These are phyloP conservation scores for Struthio camelus DNA, from an alignment of 2,113 vertebrate species.

Conservation along the genomic window DNA sequence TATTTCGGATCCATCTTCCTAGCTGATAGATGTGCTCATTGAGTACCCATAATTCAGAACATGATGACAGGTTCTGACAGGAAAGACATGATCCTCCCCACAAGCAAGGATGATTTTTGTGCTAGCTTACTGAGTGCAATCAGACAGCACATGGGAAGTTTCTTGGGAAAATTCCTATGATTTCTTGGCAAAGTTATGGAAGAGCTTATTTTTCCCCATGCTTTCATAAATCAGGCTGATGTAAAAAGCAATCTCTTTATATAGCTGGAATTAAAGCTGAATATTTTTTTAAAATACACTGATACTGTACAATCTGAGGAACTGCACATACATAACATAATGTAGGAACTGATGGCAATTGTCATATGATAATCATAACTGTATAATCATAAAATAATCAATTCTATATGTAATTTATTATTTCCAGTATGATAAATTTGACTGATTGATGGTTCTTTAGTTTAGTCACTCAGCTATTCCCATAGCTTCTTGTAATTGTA, in stretches of 20 bases:
- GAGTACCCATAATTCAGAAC: background rate
- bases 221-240: background rate
- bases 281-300: background rate
- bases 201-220: background rate
- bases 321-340: background rate
- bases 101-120: background rate
- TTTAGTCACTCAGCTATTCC: conserved; percentile 10
- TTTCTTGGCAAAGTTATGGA: background rate
- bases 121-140: background rate
- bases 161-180: background rate
- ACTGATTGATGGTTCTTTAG: conserved; percentile 43
- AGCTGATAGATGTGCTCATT: background rate
- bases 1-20: background rate
- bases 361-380: background rate
- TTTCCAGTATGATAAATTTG: background rate
- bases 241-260: background rate
- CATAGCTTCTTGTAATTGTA: background rate
- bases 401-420: background rate
- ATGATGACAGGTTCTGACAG: background rate
- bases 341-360: background rate
- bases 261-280: background rate
- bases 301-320: background rate
- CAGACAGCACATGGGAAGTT: background rate
- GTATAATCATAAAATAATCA: background rate
- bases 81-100: background rate